Base-by-base conservation (phyloP, 1,140 invertebrate genomes). In the Pogonognathellus flavescens region DNA sequence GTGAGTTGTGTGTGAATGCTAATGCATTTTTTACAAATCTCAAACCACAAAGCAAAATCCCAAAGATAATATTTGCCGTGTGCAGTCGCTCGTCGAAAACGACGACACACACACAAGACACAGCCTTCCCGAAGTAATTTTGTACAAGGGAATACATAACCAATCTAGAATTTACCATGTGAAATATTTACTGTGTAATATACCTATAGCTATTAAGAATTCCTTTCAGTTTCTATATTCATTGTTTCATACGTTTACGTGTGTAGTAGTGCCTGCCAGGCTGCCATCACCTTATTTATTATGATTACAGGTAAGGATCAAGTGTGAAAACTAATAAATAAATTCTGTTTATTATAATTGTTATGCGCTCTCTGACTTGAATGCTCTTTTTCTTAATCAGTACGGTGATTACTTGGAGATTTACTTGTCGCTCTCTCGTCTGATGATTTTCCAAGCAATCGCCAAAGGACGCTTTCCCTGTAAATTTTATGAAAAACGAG, bases 251-350 rank as follows among this genome's bases (percentile, higher is more conserved):
- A n/a, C 49, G 53, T 13, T 9, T 57, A 57, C n/a, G n/a, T 57
- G 31, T 41, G 6, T n/a, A n/a, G n/a, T n/a, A n/a, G n/a, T n/a
- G 31, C 1, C 31, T 41, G 31, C 31, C 6, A 41, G 6, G 16
- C 13, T 76, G 70, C 70, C 70, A 76, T 76, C 70, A 76, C 70
- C 31, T 76, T 76, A 76, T 76, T 76, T 76, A 76, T 76, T 76
- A 49, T 76, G 70, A 76, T 76, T 76, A 76, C 31, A 76, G 22
- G 70, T 25, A 76, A 76, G 31, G 70, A 76, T 76, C 70, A 76
- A 76, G 70, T 76, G 70, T 76, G 25, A 76, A 76, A 50, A 76
- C 31, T 76, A 50, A 76, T 76, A 76, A 76, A 76, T 76, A 76
- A 76, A 76, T 76, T 76, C 13, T 18, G 14, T 76, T 76, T 76